A percentile compares a stretch with the other conserved stretches of the same genome.
phyloP scores from a whole-genome alignment of 2,113 vertebrate species.

The Ameiurus melas region DNA sequence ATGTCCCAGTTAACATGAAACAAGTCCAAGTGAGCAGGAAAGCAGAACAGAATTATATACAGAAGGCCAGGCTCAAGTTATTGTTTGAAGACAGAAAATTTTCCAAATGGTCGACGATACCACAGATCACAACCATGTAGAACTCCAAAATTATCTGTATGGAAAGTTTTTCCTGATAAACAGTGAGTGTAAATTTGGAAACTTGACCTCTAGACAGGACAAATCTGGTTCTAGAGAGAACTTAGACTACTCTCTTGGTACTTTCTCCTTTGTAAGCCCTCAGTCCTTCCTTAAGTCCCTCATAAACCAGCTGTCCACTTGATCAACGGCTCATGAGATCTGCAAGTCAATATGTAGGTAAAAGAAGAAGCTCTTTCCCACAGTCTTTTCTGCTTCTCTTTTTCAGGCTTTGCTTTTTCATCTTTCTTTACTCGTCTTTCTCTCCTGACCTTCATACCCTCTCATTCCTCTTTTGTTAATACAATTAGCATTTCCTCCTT shows the following conservation, averaged over 20 bases:
- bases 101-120: not conserved
- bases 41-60: not conserved
- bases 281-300: conserved; percentile 10
- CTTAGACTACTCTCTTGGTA: not conserved
- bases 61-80: not conserved
- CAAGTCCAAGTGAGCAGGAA: not conserved
- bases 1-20: not conserved
- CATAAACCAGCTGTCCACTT: conserved; percentile 34
- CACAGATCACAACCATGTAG: not conserved
- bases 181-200: not conserved
- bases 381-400: not conserved
- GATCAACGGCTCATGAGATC: conserved; percentile 9
- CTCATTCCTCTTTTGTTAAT: not conserved
- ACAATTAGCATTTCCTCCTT: not conserved
- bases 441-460: not conserved
- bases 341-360: conserved; percentile 27
- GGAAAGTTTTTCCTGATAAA: not conserved
- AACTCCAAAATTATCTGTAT: not conserved
- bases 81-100: not conserved
- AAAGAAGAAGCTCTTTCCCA: not conserved
- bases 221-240: not conserved
- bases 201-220: not conserved
- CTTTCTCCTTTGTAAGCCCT: conserved; percentile 10
- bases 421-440: not conserved
- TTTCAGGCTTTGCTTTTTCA: not conserved